Evolutionary conservation across 2,888 invertebrate species (phyloP), one percentile per base, ranked within the genome.

Genomic region (Beris morrisii): DNA sequence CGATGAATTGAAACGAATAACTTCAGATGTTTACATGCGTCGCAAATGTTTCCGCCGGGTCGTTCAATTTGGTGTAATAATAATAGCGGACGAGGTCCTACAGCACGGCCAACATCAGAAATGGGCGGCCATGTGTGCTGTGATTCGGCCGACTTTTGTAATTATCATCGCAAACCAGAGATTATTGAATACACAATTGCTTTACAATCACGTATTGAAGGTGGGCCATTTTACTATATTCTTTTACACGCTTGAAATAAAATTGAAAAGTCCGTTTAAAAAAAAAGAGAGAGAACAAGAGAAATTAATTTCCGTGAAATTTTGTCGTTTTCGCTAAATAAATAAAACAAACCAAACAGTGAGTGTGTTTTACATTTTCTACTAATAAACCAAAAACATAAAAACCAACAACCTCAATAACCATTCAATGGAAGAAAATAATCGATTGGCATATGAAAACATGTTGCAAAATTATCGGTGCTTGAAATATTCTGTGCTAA

Each of bases 31-130:
- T 75, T 80, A 64, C 73, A 78, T 72, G 75, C 75, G 75, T 75
- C 75, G 65, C 75, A 80, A 74, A 77, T 77, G 69, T 77, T 79
- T 71, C 80, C 79, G 71, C 79, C 80, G 53, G 78, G 77, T 70
- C 78, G 76, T 69, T 77, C 77, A 69, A 78, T 79, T 68, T 81
- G 81, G 81, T 81, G 80, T 73, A 80, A 81, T 72, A 78, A 78
- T 64, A 78, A 76, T 53, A 74, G 70, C 68, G 73, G 74, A 56
- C 78, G 77, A 66, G 78, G 77, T 48, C 80, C 80, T 64, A 80
- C 81, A 45, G 76, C 78, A 52, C 55, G 79, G 48, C 81, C 79
- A 44, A 76, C 75, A 65, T 75, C 77, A 12, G 7, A 12, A n/a
- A 72, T 71, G 48, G 78, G 79, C 58, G 80, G 77, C 57, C 79